Base-by-base conservation (phyloP, 1,140 invertebrate genomes). In the Carposina sasakii region DNA sequence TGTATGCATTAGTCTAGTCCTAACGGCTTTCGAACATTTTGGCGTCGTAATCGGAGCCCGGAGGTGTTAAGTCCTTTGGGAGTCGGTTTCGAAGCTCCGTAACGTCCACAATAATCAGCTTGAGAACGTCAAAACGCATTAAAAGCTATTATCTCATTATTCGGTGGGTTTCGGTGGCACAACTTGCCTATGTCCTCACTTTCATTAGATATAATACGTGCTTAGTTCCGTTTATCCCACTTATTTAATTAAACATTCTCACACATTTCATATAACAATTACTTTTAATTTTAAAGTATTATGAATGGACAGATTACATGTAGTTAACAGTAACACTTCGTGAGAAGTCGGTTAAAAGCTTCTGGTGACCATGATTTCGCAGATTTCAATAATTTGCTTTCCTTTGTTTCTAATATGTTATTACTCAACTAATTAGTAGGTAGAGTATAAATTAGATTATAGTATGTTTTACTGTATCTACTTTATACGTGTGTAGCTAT, bases 231-330 rank as follows among this genome's bases (percentile, higher is more conserved):
- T 75, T 72, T 71, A 71, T 67, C 57, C 71, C 70, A 76, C 59
- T 81, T 83, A 79, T 76, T 75, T 81, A 79, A 83, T 83, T 83
- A 83, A 76, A 81, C 73, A 81, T 81, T 83, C 79, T 74, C 79
- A 83, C 75, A 76, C 66, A 61, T 72, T 76, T 76, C 72, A 63
- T 77, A 69, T 67, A 76, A 83, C 72, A 83, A 79, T 79, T 81
- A 81, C 68, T 78, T 74, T 79, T 78, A 83, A 81, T 76, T 81
- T 79, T 81, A 72, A 79, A 74, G 61, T 70, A 74, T 79, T 79
- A 83, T 73, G 76, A 70, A 71, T 72, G 69, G 66, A 62, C 67
- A 74, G 76, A 76, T 83, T 83, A 83, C 68, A 66, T 67, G 64
- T 68, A 73, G 74, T 81, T 79, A 81, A 78, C 76, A 79, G 76